Base-by-base conservation (phyloP, 2,113 vertebrate genomes). In the Triplophysa siluroides region DNA sequence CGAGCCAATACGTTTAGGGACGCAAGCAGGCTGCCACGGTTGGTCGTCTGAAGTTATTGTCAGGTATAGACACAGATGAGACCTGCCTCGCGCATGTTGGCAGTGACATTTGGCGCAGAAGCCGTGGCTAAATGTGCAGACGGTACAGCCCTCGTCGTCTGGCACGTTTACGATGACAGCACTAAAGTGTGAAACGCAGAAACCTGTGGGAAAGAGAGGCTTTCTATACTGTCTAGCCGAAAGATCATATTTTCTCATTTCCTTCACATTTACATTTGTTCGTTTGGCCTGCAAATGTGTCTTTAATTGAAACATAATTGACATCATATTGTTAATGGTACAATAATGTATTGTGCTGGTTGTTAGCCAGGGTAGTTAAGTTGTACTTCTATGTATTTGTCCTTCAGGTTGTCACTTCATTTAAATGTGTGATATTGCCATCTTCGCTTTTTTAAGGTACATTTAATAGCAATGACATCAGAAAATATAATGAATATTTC, bases 1-100 rank as follows among this genome's bases (percentile, higher is more conserved):
- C 29, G 33, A 24, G 52, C 54, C 33, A 79, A 88, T 88, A 86
- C 89, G 85, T 81, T 70, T 56, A 66, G 63, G 18, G 73, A 74
- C 33, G 66, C 82, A 54, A 80, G 66, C 70, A 83, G 79, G 84
- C 33, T 45, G 61, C 74, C 85, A 26, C 56, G 56, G 74, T 77
- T 75, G 64, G 81, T 82, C 38, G 43, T 78, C 11, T 64, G 62
- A 75, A 85, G 82, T 69, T 73, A 78, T 12, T 66, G 60, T 47
- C 45, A 26, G 18, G 67, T 71, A 75, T 38, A 11, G 18, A 60
- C 0, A 3, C 21, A 14, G 66, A 73, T 73, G 38, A 73, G 33
- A 18, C 2, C 62, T 61, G 14, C 41, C 61, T 38, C 54, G 8
- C 79, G 76, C 38, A 24, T 56, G 60, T 66, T 68, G 81, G 67